phyloP scores from a whole-genome alignment of 2,888 invertebrate genomes.

The Mimachlamys varia region DNA sequence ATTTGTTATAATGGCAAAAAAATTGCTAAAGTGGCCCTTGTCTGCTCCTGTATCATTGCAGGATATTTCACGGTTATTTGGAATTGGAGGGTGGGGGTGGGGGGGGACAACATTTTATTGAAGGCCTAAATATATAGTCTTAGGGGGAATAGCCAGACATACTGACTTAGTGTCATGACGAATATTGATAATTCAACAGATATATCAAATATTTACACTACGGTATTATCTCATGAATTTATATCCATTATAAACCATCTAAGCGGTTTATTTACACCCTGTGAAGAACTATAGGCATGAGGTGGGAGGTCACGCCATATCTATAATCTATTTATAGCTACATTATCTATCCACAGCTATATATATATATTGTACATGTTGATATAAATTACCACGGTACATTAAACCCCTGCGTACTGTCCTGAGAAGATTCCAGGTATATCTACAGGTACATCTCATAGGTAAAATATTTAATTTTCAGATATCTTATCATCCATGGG shows the following conservation, averaged over 20 bases:
- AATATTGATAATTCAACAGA: too few species aligned
- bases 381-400: not conserved
- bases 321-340: not conserved
- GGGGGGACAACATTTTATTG: too few species aligned
- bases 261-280: not conserved
- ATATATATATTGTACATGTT: not conserved
- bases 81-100: too few species aligned
- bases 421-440: not conserved
- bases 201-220: too few species aligned
- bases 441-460: not conserved
- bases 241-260: not conserved
- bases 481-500: not conserved
- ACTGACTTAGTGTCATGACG: too few species aligned
- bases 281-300: not conserved
- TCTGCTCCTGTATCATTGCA: too few species aligned
- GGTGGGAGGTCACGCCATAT: not conserved
- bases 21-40: too few species aligned
- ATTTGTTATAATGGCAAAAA: too few species aligned
- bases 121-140: too few species aligned
- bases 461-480: not conserved
- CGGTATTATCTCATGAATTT: not conserved
- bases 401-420: not conserved
- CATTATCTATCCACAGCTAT: not conserved
- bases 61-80: too few species aligned
- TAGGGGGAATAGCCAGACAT: too few species aligned